Evolutionary conservation across 2,888 invertebrate genomes (phyloP).

Genomic region (Pollenia angustigena): DNA sequence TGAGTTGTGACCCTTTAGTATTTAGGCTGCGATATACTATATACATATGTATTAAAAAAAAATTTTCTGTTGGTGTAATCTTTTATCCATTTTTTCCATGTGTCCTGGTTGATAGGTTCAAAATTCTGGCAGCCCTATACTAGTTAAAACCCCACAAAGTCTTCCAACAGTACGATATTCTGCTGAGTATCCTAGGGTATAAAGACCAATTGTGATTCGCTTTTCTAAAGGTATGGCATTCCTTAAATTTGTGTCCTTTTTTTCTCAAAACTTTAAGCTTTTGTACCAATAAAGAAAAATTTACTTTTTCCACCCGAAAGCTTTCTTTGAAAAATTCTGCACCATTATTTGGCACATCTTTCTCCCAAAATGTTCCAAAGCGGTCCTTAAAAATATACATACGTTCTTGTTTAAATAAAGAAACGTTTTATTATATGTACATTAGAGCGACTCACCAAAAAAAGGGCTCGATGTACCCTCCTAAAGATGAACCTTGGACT

Average conservation of each 20-base stretch:
- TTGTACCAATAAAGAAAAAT: neutral
- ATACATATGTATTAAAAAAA: too few species aligned
- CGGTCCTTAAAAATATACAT: neutral
- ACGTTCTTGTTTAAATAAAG: neutral
- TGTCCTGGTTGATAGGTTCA: too few species aligned
- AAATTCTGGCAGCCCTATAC: slow-evolving; percentile 22
- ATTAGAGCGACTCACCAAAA: too few species aligned
- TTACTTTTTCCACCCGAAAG: neutral
- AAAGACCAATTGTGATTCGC: neutral
- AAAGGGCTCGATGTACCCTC: too few species aligned
- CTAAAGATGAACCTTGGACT: too few species aligned
- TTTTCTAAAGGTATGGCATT: neutral
- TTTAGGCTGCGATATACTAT: too few species aligned
- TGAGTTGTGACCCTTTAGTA: too few species aligned
- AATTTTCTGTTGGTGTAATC: too few species aligned
- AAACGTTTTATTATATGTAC: too few species aligned
- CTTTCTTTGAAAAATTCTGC: slow-evolving; percentile 36
- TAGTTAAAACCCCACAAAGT: slow-evolving; percentile 55
- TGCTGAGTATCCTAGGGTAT: neutral
- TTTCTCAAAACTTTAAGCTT: too few species aligned
- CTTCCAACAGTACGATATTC: slow-evolving; percentile 33
- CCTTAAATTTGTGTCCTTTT: neutral
- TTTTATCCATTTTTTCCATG: too few species aligned
- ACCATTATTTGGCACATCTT: slow-evolving; percentile 18
- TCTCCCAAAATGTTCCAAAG: slow-evolving; percentile 46